Conservation (phyloP, 2,888 invertebrate genomes). For the Dioctria linearis region DNA sequence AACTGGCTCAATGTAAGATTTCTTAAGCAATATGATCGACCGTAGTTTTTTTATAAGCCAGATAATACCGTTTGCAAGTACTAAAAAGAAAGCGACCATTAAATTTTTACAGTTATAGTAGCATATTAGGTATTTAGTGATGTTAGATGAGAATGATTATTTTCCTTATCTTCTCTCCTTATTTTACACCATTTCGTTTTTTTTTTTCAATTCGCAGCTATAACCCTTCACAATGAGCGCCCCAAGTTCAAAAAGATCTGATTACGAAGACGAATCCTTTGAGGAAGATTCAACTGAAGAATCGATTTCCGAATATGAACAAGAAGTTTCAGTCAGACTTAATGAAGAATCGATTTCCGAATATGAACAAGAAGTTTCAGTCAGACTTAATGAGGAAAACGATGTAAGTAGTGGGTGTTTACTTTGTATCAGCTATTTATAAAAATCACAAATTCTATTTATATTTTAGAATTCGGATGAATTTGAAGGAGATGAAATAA, state of each 20-base stretch:
- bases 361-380: not conserved
- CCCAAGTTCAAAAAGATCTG: constrained; percentile 1
- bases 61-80: too few species aligned
- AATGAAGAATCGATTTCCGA: not conserved
- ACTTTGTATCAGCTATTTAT: not conserved
- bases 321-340: too few species aligned
- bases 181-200: too few species aligned
- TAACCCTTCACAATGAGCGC: not conserved
- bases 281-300: constrained; percentile 23
- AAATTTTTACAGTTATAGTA: too few species aligned
- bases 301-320: constrained; percentile 1
- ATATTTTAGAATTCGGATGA: not conserved
- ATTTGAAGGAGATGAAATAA: not conserved
- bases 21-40: too few species aligned
- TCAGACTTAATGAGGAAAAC: not conserved
- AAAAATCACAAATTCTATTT: not conserved
- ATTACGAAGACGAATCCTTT: constrained; percentile 28
- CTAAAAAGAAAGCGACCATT: too few species aligned
- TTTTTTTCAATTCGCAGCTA: too few species aligned
- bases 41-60: too few species aligned
- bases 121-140: too few species aligned
- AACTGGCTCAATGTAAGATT: too few species aligned
- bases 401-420: not conserved
- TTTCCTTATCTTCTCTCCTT: too few species aligned
- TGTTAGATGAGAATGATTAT: too few species aligned